These are phyloP conservation scores for Chlorops oryzae DNA, from an alignment of 1,140 invertebrate genomes.

Conservation along the genomic window DNA sequence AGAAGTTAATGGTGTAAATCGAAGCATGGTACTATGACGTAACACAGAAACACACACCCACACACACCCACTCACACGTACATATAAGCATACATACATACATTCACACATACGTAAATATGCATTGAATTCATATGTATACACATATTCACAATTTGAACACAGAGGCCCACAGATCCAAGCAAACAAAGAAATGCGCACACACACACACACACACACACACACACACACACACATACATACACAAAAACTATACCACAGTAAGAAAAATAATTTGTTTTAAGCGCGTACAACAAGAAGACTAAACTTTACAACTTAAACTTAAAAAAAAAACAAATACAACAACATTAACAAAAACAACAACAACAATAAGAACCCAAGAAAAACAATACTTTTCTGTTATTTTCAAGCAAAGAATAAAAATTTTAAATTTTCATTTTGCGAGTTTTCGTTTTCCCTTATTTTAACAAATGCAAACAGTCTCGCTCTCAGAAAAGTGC, in stretches of 20 bases:
- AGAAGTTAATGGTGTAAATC: no score
- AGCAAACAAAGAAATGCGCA: conserved; percentile 15
- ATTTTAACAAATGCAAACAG: no score
- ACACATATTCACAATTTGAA: no score
- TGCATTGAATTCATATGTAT: conserved; percentile 17
- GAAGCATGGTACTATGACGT: no score
- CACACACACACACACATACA: conserved; percentile 14
- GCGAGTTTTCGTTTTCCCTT: no score
- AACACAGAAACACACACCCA: conserved; percentile 8
- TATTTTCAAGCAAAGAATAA: no score
- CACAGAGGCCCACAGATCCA: conserved; percentile 20
- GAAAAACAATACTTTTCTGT: conserved; percentile 15
- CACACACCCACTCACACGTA: conserved; percentile 11
- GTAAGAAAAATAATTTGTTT: no score
- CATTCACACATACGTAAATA: conserved; percentile 11
- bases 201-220: conserved; percentile 14
- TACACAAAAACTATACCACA: conserved; percentile 21
- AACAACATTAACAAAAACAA: conserved; percentile 24
- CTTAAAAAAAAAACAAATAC: conserved; percentile 17
- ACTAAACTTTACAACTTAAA: conserved; percentile 6
- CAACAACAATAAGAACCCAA: conserved; percentile 13
- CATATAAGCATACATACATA: conserved; percentile 10
- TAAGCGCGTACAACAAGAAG: conserved; percentile 21
- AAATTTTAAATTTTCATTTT: no score
- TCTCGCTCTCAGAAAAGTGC: no score